phyloP scores from a whole-genome alignment of 2,797 vertebrate genomes.

The Bryconaethiops microstoma region DNA sequence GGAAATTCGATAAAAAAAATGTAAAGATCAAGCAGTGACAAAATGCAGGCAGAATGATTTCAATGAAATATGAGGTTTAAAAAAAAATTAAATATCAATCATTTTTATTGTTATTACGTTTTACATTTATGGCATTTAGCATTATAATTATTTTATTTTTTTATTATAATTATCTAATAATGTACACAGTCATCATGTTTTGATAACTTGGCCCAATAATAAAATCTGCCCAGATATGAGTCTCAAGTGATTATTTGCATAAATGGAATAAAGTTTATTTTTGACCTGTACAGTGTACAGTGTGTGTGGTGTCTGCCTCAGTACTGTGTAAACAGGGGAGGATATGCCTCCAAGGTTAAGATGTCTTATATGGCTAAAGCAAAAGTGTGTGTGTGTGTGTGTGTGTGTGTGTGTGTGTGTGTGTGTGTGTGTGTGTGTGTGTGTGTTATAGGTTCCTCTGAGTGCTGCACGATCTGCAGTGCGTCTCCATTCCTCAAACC shows the following conservation, averaged over 20 bases:
- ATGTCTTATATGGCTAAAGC: not conserved
- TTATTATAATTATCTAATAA: not conserved
- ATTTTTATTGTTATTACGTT: too few relatives aligned
- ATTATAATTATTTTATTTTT: too few relatives aligned
- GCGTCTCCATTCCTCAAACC: slow-evolving; percentile 96
- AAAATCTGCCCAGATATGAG: not conserved
- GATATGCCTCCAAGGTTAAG: not conserved
- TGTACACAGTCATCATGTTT: not conserved
- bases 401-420: not conserved
- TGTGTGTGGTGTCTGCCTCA: not conserved
- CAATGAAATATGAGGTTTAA: too few relatives aligned
- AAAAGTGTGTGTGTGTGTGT: too few relatives aligned
- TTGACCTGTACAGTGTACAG: not conserved
- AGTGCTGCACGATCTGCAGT: slow-evolving; percentile 92
- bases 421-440: slow-evolving; percentile 10
- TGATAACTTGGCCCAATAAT: not conserved
- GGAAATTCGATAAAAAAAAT: too few relatives aligned
- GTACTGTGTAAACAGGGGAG: not conserved
- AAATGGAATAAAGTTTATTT: too few relatives aligned
- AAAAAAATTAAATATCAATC: too few relatives aligned
- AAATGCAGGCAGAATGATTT: too few relatives aligned
- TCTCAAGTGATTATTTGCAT: not conserved
- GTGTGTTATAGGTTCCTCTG: slow-evolving; percentile 84
- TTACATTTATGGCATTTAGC: too few relatives aligned
- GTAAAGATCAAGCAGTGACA: too few relatives aligned